Evolutionary conservation across 2,797 vertebrate species (phyloP), one percentile per base, ranked within the genome.

Genomic region (Fratercula arctica): DNA sequence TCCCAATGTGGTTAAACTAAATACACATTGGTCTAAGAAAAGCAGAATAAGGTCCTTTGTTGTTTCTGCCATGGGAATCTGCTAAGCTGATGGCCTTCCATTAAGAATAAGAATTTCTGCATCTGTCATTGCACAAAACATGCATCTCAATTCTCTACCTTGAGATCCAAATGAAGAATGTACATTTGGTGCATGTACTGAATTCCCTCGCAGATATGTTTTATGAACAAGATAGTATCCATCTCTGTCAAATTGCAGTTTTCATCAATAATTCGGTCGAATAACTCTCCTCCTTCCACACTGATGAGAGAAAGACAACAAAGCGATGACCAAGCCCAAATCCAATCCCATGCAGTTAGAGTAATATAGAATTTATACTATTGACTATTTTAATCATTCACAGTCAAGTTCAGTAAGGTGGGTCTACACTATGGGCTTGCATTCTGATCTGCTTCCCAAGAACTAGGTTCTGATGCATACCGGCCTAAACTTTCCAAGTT

Each of bases 101-200:
- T 50, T 64, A 92, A 46, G 74, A 68, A 56, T 56, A 77, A 80
- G 33, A 69, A 82, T 89, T 89, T 94, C 80, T 39, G 81, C 69
- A 81, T 41, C 39, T 81, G n/a, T 57, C 48, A 64, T 23, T 66
- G 67, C 41, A 59, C 16, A 53, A 45, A 91, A 72, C n/a, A 73
- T 23, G 56, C 16, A 87, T 54, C 54, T 67, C 3, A 73, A 6
- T 81, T 35, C 39, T 41, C 48, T 98, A 99, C 99, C 99, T 99
- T 99, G 89, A 99, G 98, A 97, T 99, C 99, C 56, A 99, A 98
- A 91, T 99, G 99, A 14, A 99, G 98, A 95, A 99, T 99, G 95
- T 99, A 99, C 99, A 99, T 99, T 96, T 99, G 99, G 75, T 99
- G 99, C 99, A 99, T 99, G 97, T 99, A 99, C 80, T 98, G 98